Percentiles rank a stretch among this genome's conserved stretches.
phyloP scores from a whole-genome alignment of 1,140 invertebrate genomes.

The Ephestia elutella region DNA sequence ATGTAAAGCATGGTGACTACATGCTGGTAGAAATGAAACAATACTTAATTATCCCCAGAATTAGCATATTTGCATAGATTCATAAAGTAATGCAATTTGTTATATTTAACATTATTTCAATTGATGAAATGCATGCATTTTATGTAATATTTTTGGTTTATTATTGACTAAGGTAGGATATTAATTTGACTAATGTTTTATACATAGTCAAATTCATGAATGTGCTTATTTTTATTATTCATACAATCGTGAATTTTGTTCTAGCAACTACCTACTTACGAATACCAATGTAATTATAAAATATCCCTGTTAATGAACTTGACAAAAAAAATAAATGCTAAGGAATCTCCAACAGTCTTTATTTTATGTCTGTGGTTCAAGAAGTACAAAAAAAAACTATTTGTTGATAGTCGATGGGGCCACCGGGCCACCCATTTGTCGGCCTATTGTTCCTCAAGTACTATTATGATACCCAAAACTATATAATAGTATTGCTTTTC shows the following conservation, averaged over 20 bases:
- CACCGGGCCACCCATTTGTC: too few relatives aligned
- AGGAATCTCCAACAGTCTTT: slow-evolving; percentile 13
- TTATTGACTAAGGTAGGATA: slow-evolving; percentile 24
- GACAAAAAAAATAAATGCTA: slow-evolving; percentile 22
- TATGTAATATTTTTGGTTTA: slow-evolving; percentile 28
- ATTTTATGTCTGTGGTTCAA: background rate
- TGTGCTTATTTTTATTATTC: slow-evolving; percentile 36
- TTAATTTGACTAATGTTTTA: slow-evolving; percentile 29
- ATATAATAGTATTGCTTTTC: too few relatives aligned
- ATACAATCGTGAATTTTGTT: slow-evolving; percentile 39
- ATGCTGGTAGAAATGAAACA: slow-evolving; percentile 33
- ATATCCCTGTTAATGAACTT: slow-evolving; percentile 21
- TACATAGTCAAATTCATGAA: slow-evolving; percentile 36
- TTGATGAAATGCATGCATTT: slow-evolving; percentile 38
- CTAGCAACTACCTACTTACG: slow-evolving; percentile 27
- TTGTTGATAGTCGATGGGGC: too few relatives aligned
- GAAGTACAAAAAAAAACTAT: too few relatives aligned
- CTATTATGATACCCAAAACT: too few relatives aligned
- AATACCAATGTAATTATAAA: slow-evolving; percentile 30
- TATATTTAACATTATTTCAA: slow-evolving; percentile 30
- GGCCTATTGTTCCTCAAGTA: too few relatives aligned
- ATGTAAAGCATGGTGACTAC: slow-evolving; percentile 34
- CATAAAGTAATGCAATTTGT: slow-evolving; percentile 27
- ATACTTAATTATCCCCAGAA: slow-evolving; percentile 39
- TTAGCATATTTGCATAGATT: slow-evolving; percentile 28